Conservation (phyloP, 2,113 vertebrate genomes). For the Melanotaenia duboulayi region DNA sequence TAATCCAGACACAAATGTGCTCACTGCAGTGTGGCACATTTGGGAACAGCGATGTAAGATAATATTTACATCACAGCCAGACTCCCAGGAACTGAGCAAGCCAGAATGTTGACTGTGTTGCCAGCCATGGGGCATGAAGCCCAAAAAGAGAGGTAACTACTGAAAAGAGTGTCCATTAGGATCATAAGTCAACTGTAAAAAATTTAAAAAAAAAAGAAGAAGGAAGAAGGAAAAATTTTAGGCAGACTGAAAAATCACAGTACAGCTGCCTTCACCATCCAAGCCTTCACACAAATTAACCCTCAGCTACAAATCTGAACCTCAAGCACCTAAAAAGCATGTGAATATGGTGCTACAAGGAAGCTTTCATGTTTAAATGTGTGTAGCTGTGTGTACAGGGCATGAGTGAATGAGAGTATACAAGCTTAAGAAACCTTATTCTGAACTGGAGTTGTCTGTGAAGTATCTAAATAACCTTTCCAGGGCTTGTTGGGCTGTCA, state of each 20-base stretch:
- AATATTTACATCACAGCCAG: conserved; percentile 82
- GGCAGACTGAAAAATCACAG: not conserved
- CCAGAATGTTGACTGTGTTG: conserved; percentile 10
- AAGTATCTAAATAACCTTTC: conserved; percentile 6
- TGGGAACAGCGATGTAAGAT: conserved; percentile 65
- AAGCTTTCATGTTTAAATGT: not conserved
- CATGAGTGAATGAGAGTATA: not conserved
- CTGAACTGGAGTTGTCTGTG: conserved; percentile 1
- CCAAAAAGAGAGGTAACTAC: conserved; percentile 12
- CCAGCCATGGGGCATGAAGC: conserved; percentile 20
- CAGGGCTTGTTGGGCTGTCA: not conserved
- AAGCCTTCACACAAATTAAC: conserved; percentile 9
- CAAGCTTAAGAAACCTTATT: not conserved
- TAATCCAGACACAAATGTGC: conserved; percentile 81
- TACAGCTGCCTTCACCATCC: conserved; percentile 7
- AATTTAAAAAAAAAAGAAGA: not conserved
- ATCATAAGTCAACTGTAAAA: conserved; percentile 10
- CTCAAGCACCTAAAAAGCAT: not conserved
- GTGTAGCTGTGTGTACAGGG: not conserved
- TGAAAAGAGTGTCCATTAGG: conserved; percentile 2
- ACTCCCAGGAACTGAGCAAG: conserved; percentile 40
- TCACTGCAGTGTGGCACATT: conserved; percentile 72
- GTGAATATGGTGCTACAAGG: not conserved
- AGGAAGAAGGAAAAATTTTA: not conserved
- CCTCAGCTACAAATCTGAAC: not conserved